Conservation (phyloP, 2,797 vertebrate species). For the Argya squamiceps region DNA sequence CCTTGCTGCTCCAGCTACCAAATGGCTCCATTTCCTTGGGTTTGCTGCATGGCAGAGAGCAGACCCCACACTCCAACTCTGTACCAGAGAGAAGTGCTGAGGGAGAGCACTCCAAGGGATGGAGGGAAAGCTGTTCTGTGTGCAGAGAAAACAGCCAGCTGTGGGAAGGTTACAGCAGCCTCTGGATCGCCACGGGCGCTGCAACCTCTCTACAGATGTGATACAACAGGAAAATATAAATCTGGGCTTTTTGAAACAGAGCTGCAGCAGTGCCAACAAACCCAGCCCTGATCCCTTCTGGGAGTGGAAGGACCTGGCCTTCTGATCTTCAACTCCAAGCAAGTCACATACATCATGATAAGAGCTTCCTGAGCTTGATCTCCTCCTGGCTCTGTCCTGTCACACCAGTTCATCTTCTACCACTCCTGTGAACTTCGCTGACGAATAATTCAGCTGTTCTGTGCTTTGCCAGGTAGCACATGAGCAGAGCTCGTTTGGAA, state of each 20-base stretch:
- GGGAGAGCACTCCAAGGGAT: fast-evolving
- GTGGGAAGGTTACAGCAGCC: not conserved
- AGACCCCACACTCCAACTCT: not conserved
- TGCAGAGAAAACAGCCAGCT: not conserved
- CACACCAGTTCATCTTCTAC: not conserved
- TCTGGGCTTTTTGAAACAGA: not conserved
- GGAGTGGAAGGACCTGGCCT: not conserved
- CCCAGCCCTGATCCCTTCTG: not conserved
- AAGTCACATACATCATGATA: not conserved
- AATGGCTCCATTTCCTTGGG: not conserved
- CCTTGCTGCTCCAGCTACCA: not conserved
- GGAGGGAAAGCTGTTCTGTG: not conserved
- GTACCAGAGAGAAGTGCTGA: fast-evolving
- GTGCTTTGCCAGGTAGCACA: not conserved
- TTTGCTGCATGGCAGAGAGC: not conserved
- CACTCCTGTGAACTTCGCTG: not conserved
- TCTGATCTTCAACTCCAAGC: not conserved
- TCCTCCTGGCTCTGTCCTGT: not conserved
- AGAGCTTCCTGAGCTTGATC: not conserved
- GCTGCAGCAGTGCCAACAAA: not conserved
- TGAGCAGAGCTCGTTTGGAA: not conserved
- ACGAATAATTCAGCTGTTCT: not conserved
- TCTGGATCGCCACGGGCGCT: fast-evolving
- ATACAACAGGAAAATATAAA: not conserved
- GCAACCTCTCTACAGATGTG: not conserved